Evolutionary conservation across 2,113 vertebrate genomes (phyloP).

Genomic region (Desmodus rotundus): DNA sequence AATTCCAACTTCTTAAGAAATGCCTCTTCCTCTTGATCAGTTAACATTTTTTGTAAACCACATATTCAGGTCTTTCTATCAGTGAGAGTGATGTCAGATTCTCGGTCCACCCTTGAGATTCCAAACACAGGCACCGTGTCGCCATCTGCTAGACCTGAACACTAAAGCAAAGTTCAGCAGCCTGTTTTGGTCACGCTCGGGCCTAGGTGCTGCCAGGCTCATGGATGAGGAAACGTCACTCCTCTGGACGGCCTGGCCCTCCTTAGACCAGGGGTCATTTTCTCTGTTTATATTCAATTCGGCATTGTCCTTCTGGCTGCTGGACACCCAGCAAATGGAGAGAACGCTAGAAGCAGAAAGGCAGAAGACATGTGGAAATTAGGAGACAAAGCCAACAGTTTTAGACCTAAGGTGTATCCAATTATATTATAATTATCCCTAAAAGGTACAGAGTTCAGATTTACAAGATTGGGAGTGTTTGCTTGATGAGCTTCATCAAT

Average conservation of each 20-base stretch:
- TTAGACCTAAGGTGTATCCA: not conserved
- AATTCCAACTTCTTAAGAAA: slow-evolving; percentile 7
- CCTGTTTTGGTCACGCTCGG: not conserved
- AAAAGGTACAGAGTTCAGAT: not conserved
- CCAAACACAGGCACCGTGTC: not conserved
- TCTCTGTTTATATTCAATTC: slow-evolving; percentile 78
- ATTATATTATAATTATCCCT: not conserved
- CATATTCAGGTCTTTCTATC: not conserved
- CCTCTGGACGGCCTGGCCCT: not conserved
- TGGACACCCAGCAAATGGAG: slow-evolving; percentile 85
- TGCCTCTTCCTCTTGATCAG: not conserved
- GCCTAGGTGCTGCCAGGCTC: not conserved
- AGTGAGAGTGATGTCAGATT: not conserved
- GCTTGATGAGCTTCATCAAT: not conserved
- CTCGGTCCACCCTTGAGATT: not conserved
- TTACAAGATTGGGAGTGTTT: not conserved
- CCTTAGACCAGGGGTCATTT: slow-evolving; percentile 38
- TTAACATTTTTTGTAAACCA: not conserved
- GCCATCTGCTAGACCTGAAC: not conserved
- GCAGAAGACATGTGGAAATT: not conserved
- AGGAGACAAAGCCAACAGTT: not conserved
- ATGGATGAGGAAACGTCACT: not conserved
- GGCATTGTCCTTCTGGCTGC: slow-evolving; percentile 81
- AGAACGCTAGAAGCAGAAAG: slow-evolving; percentile 79
- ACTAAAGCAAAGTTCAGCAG: not conserved